phyloP scores from a whole-genome alignment of 2,113 vertebrate species.

The Progne subis region DNA sequence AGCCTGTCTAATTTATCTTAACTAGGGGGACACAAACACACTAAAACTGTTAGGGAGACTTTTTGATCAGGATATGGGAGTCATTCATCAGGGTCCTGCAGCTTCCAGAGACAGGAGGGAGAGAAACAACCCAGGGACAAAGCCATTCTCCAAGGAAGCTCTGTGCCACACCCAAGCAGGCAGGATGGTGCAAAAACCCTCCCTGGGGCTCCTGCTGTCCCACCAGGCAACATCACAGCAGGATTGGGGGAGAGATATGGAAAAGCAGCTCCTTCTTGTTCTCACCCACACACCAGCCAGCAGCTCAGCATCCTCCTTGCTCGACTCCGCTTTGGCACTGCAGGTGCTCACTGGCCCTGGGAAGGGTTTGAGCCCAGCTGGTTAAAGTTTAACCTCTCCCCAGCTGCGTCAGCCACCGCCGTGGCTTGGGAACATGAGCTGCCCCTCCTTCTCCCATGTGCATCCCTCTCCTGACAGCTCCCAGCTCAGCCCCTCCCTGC shows the following conservation, averaged over 20 bases:
- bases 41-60: constrained; percentile 78
- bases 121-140: constrained; percentile 63
- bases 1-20: constrained; percentile 87
- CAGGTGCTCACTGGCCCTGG: neutral
- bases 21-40: constrained; percentile 79
- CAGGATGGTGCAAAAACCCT: neutral
- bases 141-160: constrained; percentile 44
- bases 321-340: neutral
- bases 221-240: neutral
- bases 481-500: neutral
- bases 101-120: constrained; percentile 79
- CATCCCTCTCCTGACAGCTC: constrained; percentile 15
- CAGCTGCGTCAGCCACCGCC: constrained; percentile 41
- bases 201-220: neutral
- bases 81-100: constrained; percentile 86
- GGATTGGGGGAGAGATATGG: neutral
- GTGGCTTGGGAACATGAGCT: constrained; percentile 17
- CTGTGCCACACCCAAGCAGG: neutral
- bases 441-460: neutral
- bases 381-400: constrained; percentile 74
- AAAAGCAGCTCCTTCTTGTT: neutral
- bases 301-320: neutral
- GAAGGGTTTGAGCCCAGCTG: constrained; percentile 4
- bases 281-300: neutral
- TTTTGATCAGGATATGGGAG: constrained; percentile 77